These are phyloP conservation scores for Sebastes jordani DNA, from an alignment of 2,797 vertebrate species.

Conservation along the genomic window DNA sequence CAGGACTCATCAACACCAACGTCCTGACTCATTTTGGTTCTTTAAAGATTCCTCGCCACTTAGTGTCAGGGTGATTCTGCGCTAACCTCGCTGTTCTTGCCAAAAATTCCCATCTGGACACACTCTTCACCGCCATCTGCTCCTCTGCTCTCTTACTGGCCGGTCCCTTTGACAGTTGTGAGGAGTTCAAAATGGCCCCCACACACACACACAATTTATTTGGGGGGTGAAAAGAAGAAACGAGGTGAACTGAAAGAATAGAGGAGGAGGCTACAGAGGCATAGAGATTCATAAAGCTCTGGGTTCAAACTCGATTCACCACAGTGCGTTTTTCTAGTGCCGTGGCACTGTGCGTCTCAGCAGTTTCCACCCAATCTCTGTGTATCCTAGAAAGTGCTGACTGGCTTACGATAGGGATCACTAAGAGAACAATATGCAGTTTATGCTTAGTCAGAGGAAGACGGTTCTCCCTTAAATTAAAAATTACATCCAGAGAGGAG, in stretches of 20 bases:
- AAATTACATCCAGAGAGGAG: slow-evolving; percentile 39
- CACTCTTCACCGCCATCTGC: slow-evolving; percentile 61
- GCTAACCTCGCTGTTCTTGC: slow-evolving; percentile 55
- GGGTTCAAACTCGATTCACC: slow-evolving; percentile 48
- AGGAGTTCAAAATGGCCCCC: slow-evolving; percentile 54
- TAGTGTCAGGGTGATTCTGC: slow-evolving; percentile 55
- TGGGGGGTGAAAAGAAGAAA: slow-evolving; percentile 15
- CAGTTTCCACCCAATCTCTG: slow-evolving; percentile 59
- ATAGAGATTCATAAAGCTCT: slow-evolving; percentile 20
- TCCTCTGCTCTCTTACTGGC: slow-evolving; percentile 50
- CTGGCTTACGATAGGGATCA: slow-evolving; percentile 57
- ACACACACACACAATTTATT: slow-evolving; percentile 5
- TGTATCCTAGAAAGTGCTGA: slow-evolving; percentile 67
- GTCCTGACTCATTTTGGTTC: slow-evolving; percentile 52
- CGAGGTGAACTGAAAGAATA: slow-evolving; percentile 13
- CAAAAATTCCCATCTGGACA: slow-evolving; percentile 67
- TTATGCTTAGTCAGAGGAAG: slow-evolving; percentile 72
- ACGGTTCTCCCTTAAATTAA: slow-evolving; percentile 57
- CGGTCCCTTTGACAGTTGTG: slow-evolving; percentile 46
- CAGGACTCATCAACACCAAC: slow-evolving; percentile 34
- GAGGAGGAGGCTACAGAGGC: slow-evolving; percentile 16
- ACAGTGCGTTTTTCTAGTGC: slow-evolving; percentile 15
- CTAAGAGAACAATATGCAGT: slow-evolving; percentile 59
- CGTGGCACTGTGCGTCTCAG: slow-evolving; percentile 46
- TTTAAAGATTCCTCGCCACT: slow-evolving; percentile 58